Conservation (phyloP, 2,888 invertebrate genomes). For the Melanostoma mellinum region DNA sequence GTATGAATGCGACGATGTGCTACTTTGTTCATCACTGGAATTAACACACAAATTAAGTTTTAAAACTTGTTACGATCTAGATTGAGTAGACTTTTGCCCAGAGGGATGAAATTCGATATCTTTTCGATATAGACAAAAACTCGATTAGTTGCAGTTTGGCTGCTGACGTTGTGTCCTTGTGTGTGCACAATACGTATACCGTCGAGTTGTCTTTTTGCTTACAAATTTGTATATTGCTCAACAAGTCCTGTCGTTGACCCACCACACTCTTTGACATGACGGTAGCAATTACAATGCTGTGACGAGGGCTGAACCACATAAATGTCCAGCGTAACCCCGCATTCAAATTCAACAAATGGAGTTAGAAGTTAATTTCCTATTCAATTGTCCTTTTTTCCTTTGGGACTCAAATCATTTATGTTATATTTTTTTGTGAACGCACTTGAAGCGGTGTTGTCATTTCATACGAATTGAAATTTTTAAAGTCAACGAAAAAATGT, state of each 20-base stretch:
- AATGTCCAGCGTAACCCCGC: conserved; percentile 29
- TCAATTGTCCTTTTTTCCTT: conserved; percentile 64
- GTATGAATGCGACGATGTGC: conserved; percentile 1
- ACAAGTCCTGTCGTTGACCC: conserved; percentile 50
- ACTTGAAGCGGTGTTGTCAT: too few species aligned
- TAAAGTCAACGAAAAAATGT: too few species aligned
- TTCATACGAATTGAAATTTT: too few species aligned
- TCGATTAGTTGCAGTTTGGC: conserved; percentile 54
- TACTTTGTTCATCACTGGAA: conserved; percentile 55
- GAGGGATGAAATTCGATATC: conserved; percentile 71
- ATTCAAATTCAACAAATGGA: conserved; percentile 60
- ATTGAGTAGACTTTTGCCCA: conserved; percentile 52
- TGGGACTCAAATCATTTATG: conserved; percentile 53
- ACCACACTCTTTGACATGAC: neutral
- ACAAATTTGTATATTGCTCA: conserved; percentile 44
- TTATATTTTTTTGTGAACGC: neutral
- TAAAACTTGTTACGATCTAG: conserved; percentile 69
- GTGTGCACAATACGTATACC: too few species aligned
- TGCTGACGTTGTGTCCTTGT: neutral
- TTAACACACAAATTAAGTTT: conserved; percentile 71
- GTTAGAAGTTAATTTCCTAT: conserved; percentile 71
- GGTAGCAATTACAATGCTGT: neutral
- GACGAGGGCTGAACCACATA: conserved; percentile 1
- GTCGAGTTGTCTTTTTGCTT: neutral
- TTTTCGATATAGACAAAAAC: conserved; percentile 58